phyloP scores from a whole-genome alignment of 2,888 invertebrate genomes.

The Apocheima hispidaria region DNA sequence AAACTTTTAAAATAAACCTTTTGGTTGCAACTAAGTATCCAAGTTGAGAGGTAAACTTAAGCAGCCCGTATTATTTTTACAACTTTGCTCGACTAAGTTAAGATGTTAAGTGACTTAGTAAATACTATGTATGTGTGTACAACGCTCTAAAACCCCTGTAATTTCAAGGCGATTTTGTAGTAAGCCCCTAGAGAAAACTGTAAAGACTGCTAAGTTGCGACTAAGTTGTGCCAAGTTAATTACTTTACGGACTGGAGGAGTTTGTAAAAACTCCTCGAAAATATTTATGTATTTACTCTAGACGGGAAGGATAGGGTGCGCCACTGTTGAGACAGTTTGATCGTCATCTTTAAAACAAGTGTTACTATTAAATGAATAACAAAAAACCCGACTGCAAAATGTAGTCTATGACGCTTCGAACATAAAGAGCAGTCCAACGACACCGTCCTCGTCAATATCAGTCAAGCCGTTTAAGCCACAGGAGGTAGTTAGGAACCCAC shows the following conservation, averaged over 20 bases:
- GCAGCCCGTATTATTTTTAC: slow-evolving; percentile 11
- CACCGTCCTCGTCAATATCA: too few species aligned
- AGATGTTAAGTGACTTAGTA: slow-evolving; percentile 7
- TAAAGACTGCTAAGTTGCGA: slow-evolving; percentile 25
- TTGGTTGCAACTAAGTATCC: slow-evolving; percentile 6
- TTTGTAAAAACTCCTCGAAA: not conserved
- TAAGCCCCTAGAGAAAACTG: not conserved
- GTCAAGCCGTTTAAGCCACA: too few species aligned
- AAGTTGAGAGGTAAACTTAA: slow-evolving; percentile 12
- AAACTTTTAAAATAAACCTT: slow-evolving; percentile 22
- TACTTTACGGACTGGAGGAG: slow-evolving; percentile 21
- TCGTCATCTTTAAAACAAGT: too few species aligned
- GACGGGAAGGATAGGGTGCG: too few species aligned
- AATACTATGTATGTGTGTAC: slow-evolving; percentile 12
- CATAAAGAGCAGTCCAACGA: too few species aligned
- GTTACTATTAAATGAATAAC: too few species aligned
- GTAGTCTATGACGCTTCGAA: too few species aligned
- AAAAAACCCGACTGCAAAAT: too few species aligned
- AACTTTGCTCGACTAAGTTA: slow-evolving; percentile 7
- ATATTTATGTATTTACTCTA: not conserved
- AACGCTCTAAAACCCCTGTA: not conserved
- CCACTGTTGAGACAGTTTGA: too few species aligned
- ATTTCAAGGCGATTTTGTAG: not conserved
- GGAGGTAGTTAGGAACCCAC: too few species aligned
- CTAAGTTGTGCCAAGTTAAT: slow-evolving; percentile 39